These are phyloP conservation scores for Protonibea diacanthus DNA, from an alignment of 2,797 vertebrate genomes.

Conservation along the genomic window DNA sequence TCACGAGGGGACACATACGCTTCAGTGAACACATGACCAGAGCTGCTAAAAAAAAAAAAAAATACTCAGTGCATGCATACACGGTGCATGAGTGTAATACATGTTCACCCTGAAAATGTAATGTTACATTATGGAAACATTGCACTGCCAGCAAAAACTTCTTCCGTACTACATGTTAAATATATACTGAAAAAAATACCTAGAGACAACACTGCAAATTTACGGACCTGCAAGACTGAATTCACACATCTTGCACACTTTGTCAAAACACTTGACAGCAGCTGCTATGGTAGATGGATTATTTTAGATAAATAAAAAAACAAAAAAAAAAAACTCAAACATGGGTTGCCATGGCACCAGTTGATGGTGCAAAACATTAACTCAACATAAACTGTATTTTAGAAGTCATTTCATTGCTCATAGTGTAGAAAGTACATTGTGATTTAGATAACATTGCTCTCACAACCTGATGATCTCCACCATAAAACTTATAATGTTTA, in stretches of 20 bases:
- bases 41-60: conserved; percentile 33
- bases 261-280: background rate
- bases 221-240: background rate
- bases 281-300: background rate
- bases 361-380: background rate
- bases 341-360: background rate
- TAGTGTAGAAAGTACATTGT: too few species aligned
- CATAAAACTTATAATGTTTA: background rate
- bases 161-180: background rate
- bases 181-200: background rate
- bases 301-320: background rate
- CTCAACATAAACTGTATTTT: background rate
- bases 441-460: too few species aligned
- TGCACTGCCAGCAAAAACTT: conserved; percentile 7
- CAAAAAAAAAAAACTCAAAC: too few species aligned
- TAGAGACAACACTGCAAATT: background rate
- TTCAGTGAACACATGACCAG: conserved; percentile 62
- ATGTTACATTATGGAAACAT: background rate
- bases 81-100: background rate
- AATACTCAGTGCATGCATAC: conserved; percentile 24
- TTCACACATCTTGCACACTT: background rate
- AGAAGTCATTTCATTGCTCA: background rate
- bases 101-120: conserved; percentile 32
- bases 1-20: conserved; percentile 54
- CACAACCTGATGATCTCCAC: too few species aligned